Percentiles rank a stretch among this genome's conserved stretches.
Conservation (phyloP, 2,113 vertebrate species). For the Cynopterus brachyotis region DNA sequence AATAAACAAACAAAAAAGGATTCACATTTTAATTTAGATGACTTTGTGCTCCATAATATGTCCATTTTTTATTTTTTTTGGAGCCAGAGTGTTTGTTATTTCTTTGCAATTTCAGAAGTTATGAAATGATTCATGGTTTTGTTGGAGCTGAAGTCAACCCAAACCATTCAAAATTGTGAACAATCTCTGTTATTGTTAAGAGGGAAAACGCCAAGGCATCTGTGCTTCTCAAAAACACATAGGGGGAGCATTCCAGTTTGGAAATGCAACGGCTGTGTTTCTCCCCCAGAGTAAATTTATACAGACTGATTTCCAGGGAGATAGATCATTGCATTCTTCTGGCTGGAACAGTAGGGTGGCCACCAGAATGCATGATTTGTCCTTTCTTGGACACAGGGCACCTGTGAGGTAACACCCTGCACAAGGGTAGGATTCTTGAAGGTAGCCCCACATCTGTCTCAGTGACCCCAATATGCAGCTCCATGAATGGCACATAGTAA, state of each 20-base stretch:
- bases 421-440: background rate
- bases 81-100: slow-evolving; percentile 65
- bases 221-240: slow-evolving; percentile 71
- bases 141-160: slow-evolving; percentile 74
- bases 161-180: slow-evolving; percentile 74
- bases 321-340: background rate
- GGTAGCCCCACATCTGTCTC: background rate
- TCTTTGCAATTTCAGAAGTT: slow-evolving; percentile 77
- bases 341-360: background rate
- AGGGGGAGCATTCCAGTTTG: slow-evolving; percentile 77
- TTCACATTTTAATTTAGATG: slow-evolving; percentile 29
- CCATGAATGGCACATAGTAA: background rate
- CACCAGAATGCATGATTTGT: background rate
- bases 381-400: background rate
- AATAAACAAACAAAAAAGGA: slow-evolving; percentile 42
- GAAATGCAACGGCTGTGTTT: slow-evolving; percentile 73
- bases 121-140: slow-evolving; percentile 79
- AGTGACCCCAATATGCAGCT: background rate
- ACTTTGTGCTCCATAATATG: slow-evolving; percentile 55
- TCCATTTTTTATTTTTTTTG: background rate
- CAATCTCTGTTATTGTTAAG: slow-evolving; percentile 80
- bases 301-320: slow-evolving; percentile 63
- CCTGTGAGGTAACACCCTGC: background rate
- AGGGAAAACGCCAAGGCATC: slow-evolving; percentile 74
- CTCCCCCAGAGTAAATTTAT: slow-evolving; percentile 66